These are phyloP conservation scores for Tinamus major DNA, from an alignment of 2,797 vertebrate genomes.

Conservation along the genomic window DNA sequence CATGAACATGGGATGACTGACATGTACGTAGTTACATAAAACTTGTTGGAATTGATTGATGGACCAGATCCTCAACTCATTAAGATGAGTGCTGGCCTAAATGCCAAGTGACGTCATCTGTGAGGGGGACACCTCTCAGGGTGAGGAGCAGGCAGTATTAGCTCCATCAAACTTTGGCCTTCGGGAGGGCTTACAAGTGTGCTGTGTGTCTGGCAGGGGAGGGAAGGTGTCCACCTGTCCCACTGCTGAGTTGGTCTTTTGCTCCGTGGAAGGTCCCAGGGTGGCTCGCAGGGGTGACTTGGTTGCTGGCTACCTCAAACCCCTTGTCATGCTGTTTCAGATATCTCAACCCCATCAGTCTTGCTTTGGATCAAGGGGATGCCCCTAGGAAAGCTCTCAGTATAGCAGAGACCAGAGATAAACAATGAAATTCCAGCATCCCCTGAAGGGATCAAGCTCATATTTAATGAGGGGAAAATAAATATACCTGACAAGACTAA, in stretches of 20 bases:
- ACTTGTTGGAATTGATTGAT: neutral
- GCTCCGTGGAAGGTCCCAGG: neutral
- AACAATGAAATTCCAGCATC: neutral
- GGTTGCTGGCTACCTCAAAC: neutral
- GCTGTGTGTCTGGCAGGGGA: too few species aligned
- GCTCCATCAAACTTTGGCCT: neutral
- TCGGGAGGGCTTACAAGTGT: accelerated
- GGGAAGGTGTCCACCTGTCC: neutral
- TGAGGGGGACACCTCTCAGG: neutral
- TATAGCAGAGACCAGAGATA: neutral
- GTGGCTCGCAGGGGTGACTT: neutral
- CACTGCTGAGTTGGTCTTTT: neutral
- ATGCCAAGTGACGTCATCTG: neutral
- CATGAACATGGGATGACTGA: neutral
- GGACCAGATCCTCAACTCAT: neutral
- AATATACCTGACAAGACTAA: neutral
- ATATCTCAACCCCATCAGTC: neutral
- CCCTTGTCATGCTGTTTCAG: neutral
- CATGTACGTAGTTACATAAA: neutral
- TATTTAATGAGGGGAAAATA: neutral
- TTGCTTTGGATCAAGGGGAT: neutral
- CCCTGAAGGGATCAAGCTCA: neutral
- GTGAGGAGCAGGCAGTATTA: neutral
- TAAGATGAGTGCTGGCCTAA: neutral
- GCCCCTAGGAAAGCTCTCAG: accelerated